These are phyloP conservation scores for Melanocharis versteri DNA, from an alignment of 2,113 vertebrate genomes.

Conservation along the genomic window DNA sequence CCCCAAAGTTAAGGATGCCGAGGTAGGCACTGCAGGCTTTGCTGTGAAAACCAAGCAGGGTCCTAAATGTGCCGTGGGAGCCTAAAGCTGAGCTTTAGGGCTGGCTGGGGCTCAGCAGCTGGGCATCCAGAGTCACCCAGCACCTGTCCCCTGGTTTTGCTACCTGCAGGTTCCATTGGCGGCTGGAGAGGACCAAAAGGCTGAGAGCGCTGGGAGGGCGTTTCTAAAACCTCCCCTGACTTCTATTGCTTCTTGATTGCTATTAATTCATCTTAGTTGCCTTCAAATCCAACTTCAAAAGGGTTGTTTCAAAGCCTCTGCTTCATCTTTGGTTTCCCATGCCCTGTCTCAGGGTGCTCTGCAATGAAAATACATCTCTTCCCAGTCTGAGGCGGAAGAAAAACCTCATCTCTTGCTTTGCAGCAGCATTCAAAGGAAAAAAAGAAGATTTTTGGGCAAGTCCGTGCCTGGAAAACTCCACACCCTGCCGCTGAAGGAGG, in stretches of 20 bases:
- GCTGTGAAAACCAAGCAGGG: not conserved
- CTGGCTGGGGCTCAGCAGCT: not conserved
- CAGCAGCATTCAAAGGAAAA: not conserved
- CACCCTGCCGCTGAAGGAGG: not conserved
- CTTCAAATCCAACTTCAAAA: not conserved
- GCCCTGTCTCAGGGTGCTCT: not conserved
- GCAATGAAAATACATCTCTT: not conserved
- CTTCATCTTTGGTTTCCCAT: not conserved
- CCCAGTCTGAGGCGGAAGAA: not conserved
- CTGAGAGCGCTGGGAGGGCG: fast-evolving
- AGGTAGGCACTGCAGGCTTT: not conserved
- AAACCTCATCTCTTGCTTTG: not conserved
- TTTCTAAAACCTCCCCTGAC: not conserved
- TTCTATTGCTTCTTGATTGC: not conserved
- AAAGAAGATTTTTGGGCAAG: not conserved
- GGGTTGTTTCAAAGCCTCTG: not conserved
- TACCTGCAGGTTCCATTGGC: not conserved
- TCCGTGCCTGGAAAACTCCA: not conserved
- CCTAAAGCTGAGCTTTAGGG: not conserved
- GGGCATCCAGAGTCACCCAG: not conserved
- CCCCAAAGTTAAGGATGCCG: not conserved
- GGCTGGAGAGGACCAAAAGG: not conserved
- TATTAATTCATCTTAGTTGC: not conserved
- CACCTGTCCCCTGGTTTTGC: not conserved
- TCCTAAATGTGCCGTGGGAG: not conserved